Conservation (phyloP, 1,140 invertebrate genomes). For the Aphidius ervi region DNA sequence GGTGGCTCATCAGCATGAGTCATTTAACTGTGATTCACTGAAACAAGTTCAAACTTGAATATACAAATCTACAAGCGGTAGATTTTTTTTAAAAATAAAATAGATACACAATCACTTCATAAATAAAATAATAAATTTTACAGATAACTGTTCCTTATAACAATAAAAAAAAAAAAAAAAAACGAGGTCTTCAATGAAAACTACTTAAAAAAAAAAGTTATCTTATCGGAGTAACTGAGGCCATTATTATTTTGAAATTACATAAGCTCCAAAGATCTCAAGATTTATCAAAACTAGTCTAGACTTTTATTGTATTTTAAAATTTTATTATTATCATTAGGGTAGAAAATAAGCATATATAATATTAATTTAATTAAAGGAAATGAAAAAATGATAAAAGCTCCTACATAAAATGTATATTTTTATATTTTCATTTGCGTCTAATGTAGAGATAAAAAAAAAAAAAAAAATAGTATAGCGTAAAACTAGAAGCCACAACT, state of each 20-base stretch:
- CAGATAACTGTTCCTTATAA: not conserved
- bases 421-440: not conserved
- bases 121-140: no score
- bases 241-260: no score
- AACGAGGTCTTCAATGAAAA: not conserved
- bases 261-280: not conserved
- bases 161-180: conserved; percentile 8
- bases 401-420: not conserved
- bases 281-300: not conserved
- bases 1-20: conserved; percentile 8
- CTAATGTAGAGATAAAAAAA: not conserved
- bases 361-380: not conserved
- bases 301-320: not conserved
- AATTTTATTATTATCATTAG: no score
- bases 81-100: no score
- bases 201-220: no score
- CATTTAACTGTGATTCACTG: conserved; percentile 20
- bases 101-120: no score
- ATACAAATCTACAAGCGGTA: not conserved
- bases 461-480: conserved; percentile 24
- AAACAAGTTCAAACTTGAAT: conserved; percentile 15
- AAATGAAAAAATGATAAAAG: not conserved
- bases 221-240: no score
- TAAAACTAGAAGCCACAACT: conserved; percentile 41
- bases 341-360: not conserved